Evolutionary conservation across 2,888 invertebrate species (phyloP).

Genomic region (Eurois occulta): DNA sequence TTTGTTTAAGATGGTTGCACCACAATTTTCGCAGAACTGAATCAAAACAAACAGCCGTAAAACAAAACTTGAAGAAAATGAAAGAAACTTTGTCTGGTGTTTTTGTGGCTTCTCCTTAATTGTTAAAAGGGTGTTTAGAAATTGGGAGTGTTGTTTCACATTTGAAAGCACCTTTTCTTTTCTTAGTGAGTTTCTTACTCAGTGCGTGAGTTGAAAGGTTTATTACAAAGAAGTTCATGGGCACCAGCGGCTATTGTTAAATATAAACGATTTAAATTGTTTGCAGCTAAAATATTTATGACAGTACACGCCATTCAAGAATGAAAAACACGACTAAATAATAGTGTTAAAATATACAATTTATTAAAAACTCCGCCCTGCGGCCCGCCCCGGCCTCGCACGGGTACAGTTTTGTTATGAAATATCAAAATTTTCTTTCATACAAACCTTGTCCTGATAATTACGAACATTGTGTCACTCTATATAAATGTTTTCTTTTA

Average conservation of each 20-base stretch:
- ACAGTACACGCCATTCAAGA: not conserved
- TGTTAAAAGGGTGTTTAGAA: conserved; percentile 5
- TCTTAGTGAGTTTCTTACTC: not conserved
- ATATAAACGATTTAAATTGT: not conserved
- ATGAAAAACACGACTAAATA: not conserved
- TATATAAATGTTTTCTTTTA: too few relatives aligned
- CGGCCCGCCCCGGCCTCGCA: too few relatives aligned
- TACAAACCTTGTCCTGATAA: too few relatives aligned
- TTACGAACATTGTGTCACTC: too few relatives aligned
- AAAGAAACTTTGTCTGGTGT: not conserved
- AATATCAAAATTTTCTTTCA: too few relatives aligned
- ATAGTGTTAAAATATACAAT: not conserved
- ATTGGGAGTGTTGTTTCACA: not conserved
- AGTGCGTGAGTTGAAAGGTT: not conserved
- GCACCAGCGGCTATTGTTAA: not conserved
- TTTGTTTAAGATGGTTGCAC: not conserved
- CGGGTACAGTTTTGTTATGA: too few relatives aligned
- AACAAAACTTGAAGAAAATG: not conserved
- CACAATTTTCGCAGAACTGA: not conserved
- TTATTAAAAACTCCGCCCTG: not conserved
- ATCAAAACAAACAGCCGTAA: conserved; percentile 1
- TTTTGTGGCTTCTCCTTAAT: conserved; percentile 15
- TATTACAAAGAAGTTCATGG: not conserved
- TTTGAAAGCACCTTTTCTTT: not conserved
- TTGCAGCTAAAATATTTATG: not conserved